phyloP scores from a whole-genome alignment of 2,113 vertebrate species.

The Boleophthalmus pectinirostris region DNA sequence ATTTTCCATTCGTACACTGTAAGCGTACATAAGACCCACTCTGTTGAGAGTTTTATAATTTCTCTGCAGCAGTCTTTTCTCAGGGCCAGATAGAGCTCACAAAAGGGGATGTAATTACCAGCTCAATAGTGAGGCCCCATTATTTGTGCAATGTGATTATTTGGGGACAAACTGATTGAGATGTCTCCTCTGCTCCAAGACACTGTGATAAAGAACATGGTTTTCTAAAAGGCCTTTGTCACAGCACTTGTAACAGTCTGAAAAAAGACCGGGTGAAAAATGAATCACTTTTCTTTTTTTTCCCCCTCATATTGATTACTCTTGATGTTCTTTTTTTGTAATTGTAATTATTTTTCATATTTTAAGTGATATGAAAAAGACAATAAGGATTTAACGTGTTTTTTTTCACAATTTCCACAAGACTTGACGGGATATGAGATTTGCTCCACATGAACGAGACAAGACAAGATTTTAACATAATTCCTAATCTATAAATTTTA shows the following conservation, averaged over 20 bases:
- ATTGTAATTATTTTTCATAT: no score
- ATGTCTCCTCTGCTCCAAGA: slow-evolving; percentile 20
- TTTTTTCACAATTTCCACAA: no score
- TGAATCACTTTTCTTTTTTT: no score
- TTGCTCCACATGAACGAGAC: no score
- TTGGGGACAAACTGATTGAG: slow-evolving; percentile 34
- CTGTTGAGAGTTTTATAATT: background rate
- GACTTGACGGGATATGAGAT: no score
- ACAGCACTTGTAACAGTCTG: slow-evolving; percentile 17
- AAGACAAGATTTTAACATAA: no score
- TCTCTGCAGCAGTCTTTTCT: slow-evolving; percentile 16
- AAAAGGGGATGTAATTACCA: slow-evolving; percentile 37
- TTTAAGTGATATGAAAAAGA: no score
- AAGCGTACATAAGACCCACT: background rate
- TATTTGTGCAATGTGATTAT: slow-evolving; percentile 49
- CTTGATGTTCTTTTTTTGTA: no score
- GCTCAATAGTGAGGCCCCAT: slow-evolving; percentile 47
- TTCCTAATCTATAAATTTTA: no score
- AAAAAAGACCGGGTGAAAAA: background rate
- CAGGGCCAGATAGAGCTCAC: background rate
- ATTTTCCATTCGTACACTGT: no score
- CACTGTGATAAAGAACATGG: slow-evolving; percentile 20
- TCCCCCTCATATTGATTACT: no score
- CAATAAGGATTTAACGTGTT: no score
- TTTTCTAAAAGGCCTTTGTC: slow-evolving; percentile 23